A percentile compares a stretch with the other conserved stretches of the same genome.
Evolutionary conservation across 2,113 vertebrate genomes (phyloP).

Genomic region (Coptodon rendalli): DNA sequence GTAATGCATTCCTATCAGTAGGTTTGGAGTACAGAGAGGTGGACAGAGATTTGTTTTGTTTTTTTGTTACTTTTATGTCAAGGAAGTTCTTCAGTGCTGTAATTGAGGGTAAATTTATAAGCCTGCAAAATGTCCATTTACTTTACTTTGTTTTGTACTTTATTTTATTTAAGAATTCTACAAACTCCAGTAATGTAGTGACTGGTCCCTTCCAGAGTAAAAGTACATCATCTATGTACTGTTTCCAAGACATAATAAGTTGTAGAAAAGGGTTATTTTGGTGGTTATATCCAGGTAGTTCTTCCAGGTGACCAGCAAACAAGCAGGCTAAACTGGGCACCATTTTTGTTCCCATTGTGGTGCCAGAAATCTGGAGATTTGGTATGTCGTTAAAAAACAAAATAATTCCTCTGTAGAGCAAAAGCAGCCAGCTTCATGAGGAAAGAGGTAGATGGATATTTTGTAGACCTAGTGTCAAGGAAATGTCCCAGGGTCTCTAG

Average conservation of each 20-base stretch:
- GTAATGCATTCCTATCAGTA: neutral
- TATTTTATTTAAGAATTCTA: neutral
- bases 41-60: rapidly evolving
- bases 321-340: too few relatives aligned
- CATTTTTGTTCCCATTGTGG: too few relatives aligned
- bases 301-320: too few relatives aligned
- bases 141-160: neutral
- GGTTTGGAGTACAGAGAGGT: neutral
- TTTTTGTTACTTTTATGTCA: neutral
- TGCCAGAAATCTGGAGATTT: too few relatives aligned
- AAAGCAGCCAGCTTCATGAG: neutral
- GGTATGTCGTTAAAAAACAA: too few relatives aligned
- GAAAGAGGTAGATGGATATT: neutral
- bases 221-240: too few relatives aligned
- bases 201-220: neutral
- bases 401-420: too few relatives aligned
- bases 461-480: neutral
- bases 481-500: neutral
- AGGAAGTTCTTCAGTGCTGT: neutral
- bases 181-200: neutral
- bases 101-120: neutral
- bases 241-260: too few relatives aligned
- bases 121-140: neutral
- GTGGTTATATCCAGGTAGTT: too few relatives aligned
- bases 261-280: too few relatives aligned